Evolutionary conservation across 2,888 invertebrate species (phyloP), one percentile per base, ranked within the genome.

Genomic region (Cosmopolites sordidus): DNA sequence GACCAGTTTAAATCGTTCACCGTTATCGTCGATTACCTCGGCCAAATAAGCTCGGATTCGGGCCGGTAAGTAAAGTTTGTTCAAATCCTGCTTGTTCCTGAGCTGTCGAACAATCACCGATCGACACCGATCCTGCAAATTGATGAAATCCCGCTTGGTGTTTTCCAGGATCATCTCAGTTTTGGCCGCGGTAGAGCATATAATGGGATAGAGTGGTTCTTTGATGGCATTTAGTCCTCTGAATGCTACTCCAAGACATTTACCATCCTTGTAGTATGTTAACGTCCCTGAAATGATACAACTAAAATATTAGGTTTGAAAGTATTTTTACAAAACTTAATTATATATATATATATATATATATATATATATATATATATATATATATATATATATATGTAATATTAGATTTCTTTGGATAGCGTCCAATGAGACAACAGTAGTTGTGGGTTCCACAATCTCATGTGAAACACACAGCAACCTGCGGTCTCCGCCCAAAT

Each of bases 121-220:
- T 16, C 83, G 74, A 67, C 83, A 84, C 33, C 84, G 75, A 71
- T 87, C 86, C 66, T 86, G 85, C 4, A 87, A 75, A 67, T 78
- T 83, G 1, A 80, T 78, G 66, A 83, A 85, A 64, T 83, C 83
- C 37, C 84, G 71, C 56, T 79, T 78, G 61, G 80, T 79, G 18
- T 74, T 72, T 22, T 78, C 78, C 14, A 87, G 69, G 0, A 81
- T 78, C 83, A 87, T 86, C 72, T 85, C 83, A 1, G 87, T 86
- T 73, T 86, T 86, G 14, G 86, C 86, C 0, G 87, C 86, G 0
- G 87, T 87, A 1, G 86, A 86, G 63, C 83, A 82, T 8, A 86
- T 78, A 51, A 85, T 80, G 0, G 87, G 87, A 68, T 79, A 87
- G 1, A 87, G 74, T 1, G 81, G 80, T 59, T 83, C 81, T 50